Evolutionary conservation across 2,888 invertebrate species (phyloP).

Genomic region (Ceriagrion tenellum): DNA sequence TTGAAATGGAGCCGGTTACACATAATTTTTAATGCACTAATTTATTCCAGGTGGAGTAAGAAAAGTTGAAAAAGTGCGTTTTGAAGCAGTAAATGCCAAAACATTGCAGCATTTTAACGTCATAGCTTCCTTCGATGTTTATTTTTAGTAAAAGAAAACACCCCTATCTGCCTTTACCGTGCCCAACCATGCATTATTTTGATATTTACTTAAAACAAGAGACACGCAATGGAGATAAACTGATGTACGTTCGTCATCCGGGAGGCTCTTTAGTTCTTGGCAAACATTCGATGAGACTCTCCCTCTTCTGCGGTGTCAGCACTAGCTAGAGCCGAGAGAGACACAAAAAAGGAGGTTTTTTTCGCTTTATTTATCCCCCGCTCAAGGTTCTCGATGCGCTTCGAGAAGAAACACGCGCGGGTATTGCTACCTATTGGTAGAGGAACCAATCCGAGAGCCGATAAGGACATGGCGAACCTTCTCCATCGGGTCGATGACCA

Average conservation of each 20-base stretch:
- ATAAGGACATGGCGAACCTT: background rate
- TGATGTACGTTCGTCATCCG: background rate
- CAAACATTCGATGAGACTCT: background rate
- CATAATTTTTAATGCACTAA: too few species aligned
- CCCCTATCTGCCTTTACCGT: too few species aligned
- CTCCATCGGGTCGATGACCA: slow-evolving; percentile 20
- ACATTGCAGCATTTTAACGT: too few species aligned
- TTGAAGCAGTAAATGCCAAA: too few species aligned
- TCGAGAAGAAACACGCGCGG: background rate
- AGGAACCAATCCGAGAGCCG: slow-evolving; percentile 40
- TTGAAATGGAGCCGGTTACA: too few species aligned
- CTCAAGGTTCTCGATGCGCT: background rate
- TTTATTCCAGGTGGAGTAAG: too few species aligned
- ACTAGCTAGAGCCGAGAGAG: background rate
- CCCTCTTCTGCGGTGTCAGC: background rate
- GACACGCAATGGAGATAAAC: background rate
- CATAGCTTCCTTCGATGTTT: too few species aligned
- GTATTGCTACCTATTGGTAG: background rate
- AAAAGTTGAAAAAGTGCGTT: too few species aligned
- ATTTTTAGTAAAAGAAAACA: too few species aligned
- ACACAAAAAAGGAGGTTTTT: background rate
- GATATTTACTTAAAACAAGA: background rate
- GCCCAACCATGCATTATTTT: background rate
- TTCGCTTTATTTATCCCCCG: background rate
- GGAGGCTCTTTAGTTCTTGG: background rate